Evolutionary conservation across 2,888 invertebrate species (phyloP).

Genomic region (Sarcophaga rosellei): DNA sequence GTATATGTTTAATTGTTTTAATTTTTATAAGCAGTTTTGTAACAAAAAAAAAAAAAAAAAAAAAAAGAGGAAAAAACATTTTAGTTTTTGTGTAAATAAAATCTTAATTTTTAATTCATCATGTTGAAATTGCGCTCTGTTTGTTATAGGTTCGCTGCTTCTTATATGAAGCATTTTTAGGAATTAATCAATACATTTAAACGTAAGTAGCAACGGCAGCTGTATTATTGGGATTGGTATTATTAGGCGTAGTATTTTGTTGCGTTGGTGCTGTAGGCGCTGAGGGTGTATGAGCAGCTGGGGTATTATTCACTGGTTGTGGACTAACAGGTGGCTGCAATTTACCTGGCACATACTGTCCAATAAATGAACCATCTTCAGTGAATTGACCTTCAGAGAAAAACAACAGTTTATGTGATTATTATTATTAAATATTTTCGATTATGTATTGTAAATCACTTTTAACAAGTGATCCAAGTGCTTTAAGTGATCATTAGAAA

Average conservation of each 20-base stretch:
- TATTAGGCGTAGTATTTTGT: slow-evolving; percentile 74
- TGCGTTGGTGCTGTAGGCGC: slow-evolving; percentile 79
- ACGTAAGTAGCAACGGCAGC: slow-evolving; percentile 85
- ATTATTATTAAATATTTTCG: neutral
- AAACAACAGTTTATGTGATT: slow-evolving; percentile 14
- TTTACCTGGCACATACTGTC: slow-evolving; percentile 95
- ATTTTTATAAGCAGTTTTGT: slow-evolving; percentile 54
- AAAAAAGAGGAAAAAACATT: slow-evolving; percentile 9
- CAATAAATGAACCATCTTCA: slow-evolving; percentile 98
- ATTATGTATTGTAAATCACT: neutral
- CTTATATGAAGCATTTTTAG: slow-evolving; percentile 66
- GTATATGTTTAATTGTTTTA: slow-evolving; percentile 9
- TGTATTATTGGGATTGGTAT: slow-evolving; percentile 67
- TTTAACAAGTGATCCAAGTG: too few species aligned
- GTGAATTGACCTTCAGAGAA: slow-evolving; percentile 87
- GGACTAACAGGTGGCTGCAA: slow-evolving; percentile 84
- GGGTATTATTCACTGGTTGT: slow-evolving; percentile 76
- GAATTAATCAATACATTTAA: slow-evolving; percentile 78
- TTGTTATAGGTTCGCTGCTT: slow-evolving; percentile 30
- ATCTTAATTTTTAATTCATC: slow-evolving; percentile 63
- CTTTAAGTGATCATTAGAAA: too few species aligned
- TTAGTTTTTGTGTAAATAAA: slow-evolving; percentile 56
- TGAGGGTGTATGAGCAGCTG: slow-evolving; percentile 79
- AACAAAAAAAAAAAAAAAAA: neutral
- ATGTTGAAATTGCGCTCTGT: slow-evolving; percentile 59